Evolutionary conservation across 2,888 invertebrate species (phyloP), one percentile per base, ranked within the genome.

Genomic region (Caenorhabditis japonica): DNA sequence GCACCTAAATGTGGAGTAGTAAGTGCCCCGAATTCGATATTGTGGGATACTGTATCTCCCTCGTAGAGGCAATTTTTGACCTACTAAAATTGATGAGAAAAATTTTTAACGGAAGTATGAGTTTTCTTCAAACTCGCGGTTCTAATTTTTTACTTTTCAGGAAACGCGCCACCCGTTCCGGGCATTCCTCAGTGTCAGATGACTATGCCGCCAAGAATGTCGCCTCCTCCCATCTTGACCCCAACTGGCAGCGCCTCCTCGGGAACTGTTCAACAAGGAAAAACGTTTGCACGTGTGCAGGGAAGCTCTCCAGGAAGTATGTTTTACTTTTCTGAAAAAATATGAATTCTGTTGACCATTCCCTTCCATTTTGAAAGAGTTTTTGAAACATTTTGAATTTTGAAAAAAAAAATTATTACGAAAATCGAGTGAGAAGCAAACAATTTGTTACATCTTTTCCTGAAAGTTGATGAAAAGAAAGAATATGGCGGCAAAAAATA

Each of bases 201-300:
- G 12, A 33, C 19, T 19, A 44, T 61, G 53, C 44, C 56, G 33
- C 58, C 62, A 4, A 33, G 71, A 34, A 43, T 64, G 27, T 46
- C 71, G 25, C 46, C 71, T 38, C 64, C 71, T 10, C 44, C 64
- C 36, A 38, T 23, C 13, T 38, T 56, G 51, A 33, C 12, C 13
- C 25, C 66, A 13, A 25, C 58, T 10, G 13, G 38, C 4, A 25
- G 39, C 23, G 44, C 46, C 12, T 46, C 47, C 19, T 64, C 64
- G 3, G 64, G 64, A 34, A 56, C 64, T 1, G 55, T 49, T 23
- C 79, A 75, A 25, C 79, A 75, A 46, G 71, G 74, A 34, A 81
- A 81, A 44, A 70, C 79, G 1, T 56, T 75, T 13, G 81, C 78
- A 7, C 27, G 79, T 44, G 74, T 80, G 4, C 78, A 75, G 30